Evolutionary conservation across 2,113 vertebrate genomes (phyloP).

Genomic region (Elachura formosa): DNA sequence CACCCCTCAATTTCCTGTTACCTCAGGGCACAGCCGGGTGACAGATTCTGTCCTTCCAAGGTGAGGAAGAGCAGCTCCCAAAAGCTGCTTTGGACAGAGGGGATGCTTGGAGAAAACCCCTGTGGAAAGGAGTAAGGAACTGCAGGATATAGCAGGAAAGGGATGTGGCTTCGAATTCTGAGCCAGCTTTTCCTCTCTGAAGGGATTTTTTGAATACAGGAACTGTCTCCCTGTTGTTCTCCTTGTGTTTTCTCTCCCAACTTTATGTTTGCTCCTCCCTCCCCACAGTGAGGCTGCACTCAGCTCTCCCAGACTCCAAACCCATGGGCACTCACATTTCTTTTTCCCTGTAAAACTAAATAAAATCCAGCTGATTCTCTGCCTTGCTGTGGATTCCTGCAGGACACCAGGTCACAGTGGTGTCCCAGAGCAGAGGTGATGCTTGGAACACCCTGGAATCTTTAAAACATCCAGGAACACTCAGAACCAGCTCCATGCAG

Average conservation of each 20-base stretch:
- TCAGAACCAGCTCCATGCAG: neutral
- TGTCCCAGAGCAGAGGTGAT: neutral
- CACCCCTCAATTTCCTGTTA: neutral
- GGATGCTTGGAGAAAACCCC: neutral
- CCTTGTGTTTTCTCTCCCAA: neutral
- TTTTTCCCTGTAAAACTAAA: neutral
- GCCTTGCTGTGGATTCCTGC: neutral
- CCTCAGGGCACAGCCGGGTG: neutral
- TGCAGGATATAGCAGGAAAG: neutral
- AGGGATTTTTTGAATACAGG: neutral
- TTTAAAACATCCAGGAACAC: neutral
- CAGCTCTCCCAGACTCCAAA: neutral
- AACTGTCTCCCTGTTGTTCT: neutral
- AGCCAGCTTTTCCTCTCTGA: neutral
- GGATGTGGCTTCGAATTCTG: neutral
- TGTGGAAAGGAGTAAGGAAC: fast-evolving
- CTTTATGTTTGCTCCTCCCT: neutral
- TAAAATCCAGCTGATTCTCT: neutral
- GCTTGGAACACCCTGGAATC: neutral
- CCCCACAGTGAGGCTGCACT: neutral
- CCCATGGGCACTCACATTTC: neutral
- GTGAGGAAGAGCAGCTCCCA: neutral
- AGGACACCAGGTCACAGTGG: neutral
- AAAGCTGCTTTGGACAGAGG: neutral
- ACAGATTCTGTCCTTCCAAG: neutral